A percentile compares a stretch with the other conserved stretches of the same genome.
phyloP scores from a whole-genome alignment of 2,888 invertebrate species.

The Agrilus mali region DNA sequence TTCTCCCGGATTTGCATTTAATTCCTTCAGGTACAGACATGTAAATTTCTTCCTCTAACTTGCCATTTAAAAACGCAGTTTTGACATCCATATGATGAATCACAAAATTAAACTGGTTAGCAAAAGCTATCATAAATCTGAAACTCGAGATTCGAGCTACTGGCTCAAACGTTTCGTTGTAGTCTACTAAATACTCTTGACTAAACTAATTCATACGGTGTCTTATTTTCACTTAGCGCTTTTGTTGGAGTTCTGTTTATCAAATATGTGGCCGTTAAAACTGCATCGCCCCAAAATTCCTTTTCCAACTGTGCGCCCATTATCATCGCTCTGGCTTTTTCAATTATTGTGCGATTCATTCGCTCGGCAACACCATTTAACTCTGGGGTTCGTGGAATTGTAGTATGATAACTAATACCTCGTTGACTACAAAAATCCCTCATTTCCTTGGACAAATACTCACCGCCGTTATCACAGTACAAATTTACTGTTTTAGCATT shows the following conservation, averaged over 20 bases:
- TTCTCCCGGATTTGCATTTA: constrained; percentile 2
- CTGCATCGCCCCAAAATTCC: constrained; percentile 7
- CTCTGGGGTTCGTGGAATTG: constrained; percentile 7
- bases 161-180: constrained; percentile 10
- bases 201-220: constrained; percentile 22
- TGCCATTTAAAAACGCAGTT: constrained; percentile 18
- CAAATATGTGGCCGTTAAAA: too few species aligned
- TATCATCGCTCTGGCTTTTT: constrained; percentile 5
- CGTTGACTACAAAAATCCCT: constrained; percentile 8
- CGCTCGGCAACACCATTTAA: constrained; percentile 9
- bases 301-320: constrained; percentile 17
- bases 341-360: constrained; percentile 6
- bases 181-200: constrained; percentile 9
- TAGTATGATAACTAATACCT: constrained; percentile 11
- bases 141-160: constrained; percentile 9
- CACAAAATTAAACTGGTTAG: constrained; percentile 11
- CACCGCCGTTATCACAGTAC: constrained; percentile 9
- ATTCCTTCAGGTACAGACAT: constrained; percentile 13
- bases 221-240: constrained; percentile 14
- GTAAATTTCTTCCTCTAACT: constrained; percentile 15
- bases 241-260: constrained; percentile 14
- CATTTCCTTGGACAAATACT: constrained; percentile 6
- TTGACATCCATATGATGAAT: constrained; percentile 17
- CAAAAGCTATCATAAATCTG: constrained; percentile 13
- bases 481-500: constrained; percentile 5